Percentiles rank a stretch among this genome's conserved stretches.
Conservation (phyloP, 2,113 vertebrate genomes). For the Equus quagga region DNA sequence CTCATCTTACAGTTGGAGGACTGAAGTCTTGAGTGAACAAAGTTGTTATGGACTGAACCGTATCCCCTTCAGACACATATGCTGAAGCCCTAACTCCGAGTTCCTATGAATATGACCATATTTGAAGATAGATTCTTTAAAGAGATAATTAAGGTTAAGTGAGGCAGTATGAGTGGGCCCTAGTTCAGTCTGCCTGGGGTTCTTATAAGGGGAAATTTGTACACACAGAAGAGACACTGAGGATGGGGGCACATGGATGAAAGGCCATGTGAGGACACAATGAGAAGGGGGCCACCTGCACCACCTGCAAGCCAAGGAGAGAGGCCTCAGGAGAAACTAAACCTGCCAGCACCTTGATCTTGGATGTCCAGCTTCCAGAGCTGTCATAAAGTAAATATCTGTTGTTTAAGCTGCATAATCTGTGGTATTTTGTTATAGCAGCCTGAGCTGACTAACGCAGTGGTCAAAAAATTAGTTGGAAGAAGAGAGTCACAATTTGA, state of each 20-base stretch:
- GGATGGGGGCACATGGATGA: not conserved
- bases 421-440: not conserved
- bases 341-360: rapidly evolving
- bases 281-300: not conserved
- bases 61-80: not conserved
- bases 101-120: not conserved
- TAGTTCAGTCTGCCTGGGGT: not conserved
- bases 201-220: not conserved
- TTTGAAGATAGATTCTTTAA: not conserved
- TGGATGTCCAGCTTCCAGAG: not conserved
- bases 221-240: not conserved
- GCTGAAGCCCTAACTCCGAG: not conserved
- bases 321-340: not conserved
- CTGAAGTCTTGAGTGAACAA: not conserved
- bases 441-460: not conserved
- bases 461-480: not conserved
- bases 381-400: not conserved
- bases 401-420: not conserved
- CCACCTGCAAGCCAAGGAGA: not conserved
- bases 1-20: not conserved
- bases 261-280: not conserved
- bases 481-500: not conserved
- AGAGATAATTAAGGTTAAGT: not conserved
- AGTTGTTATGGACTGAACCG: not conserved
- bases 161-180: no score